Base-by-base conservation (phyloP, 2,797 vertebrate species). In the Eulemur coronatus region DNA sequence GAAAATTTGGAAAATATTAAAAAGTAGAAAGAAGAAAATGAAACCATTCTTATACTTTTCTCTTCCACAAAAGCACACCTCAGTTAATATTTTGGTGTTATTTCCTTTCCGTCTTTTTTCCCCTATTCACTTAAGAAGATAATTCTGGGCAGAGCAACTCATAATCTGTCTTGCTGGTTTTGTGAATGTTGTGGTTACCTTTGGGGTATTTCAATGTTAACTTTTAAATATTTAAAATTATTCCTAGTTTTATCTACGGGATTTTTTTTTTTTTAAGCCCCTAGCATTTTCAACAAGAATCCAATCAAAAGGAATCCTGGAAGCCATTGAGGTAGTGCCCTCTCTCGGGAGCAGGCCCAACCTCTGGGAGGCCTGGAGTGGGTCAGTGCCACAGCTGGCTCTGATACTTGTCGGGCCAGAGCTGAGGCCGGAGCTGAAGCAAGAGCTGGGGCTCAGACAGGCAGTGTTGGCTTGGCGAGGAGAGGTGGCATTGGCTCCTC, bases 1-100 rank as follows among this genome's bases (percentile, higher is more conserved):
- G 57, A 85, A 89, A 82, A 78, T 59, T 33, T 84, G 81, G 57
- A 76, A 92, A 96, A 61, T 78, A 88, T n/a, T 73, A 43, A 82
- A 94, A 92, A 93, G 78, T 50, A 84, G 57, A 73, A 80, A 80
- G 35, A 79, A 79, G 35, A 91, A 84, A 85, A 90, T 63, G 50
- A 24, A 94, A 91, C n/a, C 43, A 61, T 92, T 4, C 26, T 48
- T 91, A 22, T 78, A 46, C 20, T 14, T 79, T 94, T 57, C n/a
- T 94, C 52, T n/a, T 84, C 28, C 38, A 46, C 38, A 72, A 41
- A 94, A 95, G 67, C 67, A 41, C 11, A 73, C 7, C 15, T 94
- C 5, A 22, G 43, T 80, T 72, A 81, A 73, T 55, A 79, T 86
- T 84, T 81, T 86, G 92, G 35, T 90, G 5, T 65, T 65, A 35